Base-by-base conservation (phyloP, 2,113 vertebrate genomes). In the Grammomys surdaster region DNA sequence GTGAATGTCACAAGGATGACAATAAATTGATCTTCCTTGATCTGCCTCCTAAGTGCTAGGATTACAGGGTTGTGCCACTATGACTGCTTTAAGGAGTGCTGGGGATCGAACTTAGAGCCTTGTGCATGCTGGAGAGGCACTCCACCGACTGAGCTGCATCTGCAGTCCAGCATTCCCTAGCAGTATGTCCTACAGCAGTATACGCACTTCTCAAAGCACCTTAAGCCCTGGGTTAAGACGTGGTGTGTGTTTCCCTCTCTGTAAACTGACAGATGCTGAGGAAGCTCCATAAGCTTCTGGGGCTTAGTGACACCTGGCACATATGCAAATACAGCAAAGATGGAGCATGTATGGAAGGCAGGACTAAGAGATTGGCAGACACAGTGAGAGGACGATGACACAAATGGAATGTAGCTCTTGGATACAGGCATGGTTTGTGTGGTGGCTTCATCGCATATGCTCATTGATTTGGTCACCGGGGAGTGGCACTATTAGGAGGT, bases 321-420 rank as follows among this genome's bases (percentile, higher is more conserved):
- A 3, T 3, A 7, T 22, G 17, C 60, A 87, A 87, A 75, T 14
- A 0, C 7, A 31, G n/a, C 7, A 40, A 67, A 24, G 3, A 54
- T 13, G 16, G 13, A 3, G 8, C 43, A 0, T 1, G 16, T 7
- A 3, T 26, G 9, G 31, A 20, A 6, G 48, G 63, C 56, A 1
- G 11, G n/a, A 26, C 7, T 51, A 19, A 82, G 26, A 28, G 48
- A 51, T 1, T n/a, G 40, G 19, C 0, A 26, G 85, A 48, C 31
- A 19, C 0, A 7, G 8, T 1, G 3, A 76, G 5, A 36, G n/a
- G n/a, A 67, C 20, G 0, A 17, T 3, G 33, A 48, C 0, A 12
- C 3, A 43, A 5, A 56, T 65, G 8, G 1, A 3, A 36, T 46
- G 78, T 20, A 60, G 36, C 28, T 0, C 9, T 33, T 31, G 36